A percentile compares a stretch with the other conserved stretches of the same genome.
These are phyloP conservation scores for Lampris incognitus DNA, from an alignment of 2,113 vertebrate species.

Conservation along the genomic window DNA sequence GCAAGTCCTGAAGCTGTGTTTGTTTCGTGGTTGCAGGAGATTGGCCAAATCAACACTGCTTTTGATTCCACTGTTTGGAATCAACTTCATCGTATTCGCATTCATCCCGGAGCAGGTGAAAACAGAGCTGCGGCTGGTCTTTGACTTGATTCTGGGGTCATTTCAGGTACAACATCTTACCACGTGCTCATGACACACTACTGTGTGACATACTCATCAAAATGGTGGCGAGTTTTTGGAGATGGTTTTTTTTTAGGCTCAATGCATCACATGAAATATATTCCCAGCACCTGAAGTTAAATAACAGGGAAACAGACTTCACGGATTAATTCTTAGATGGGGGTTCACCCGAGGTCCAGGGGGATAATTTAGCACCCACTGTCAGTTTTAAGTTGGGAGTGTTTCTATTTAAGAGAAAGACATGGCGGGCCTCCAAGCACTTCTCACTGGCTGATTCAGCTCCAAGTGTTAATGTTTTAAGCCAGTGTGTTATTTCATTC, in stretches of 20 bases:
- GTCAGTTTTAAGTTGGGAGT: neutral
- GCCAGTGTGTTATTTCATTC: slow-evolving; percentile 51
- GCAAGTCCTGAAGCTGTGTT: slow-evolving; percentile 31
- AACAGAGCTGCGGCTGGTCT: slow-evolving; percentile 86
- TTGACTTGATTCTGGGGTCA: slow-evolving; percentile 92
- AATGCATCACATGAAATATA: neutral
- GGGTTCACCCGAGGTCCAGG: slow-evolving; percentile 1
- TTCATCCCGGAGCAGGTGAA: slow-evolving; percentile 94
- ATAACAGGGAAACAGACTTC: neutral
- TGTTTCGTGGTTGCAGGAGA: slow-evolving; percentile 83
- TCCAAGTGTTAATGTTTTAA: slow-evolving; percentile 42
- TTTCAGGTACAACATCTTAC: slow-evolving; percentile 88
- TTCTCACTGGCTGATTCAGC: slow-evolving; percentile 22
- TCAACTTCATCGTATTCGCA: slow-evolving; percentile 94
- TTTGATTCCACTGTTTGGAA: slow-evolving; percentile 95
- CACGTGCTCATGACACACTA: too few relatives aligned
- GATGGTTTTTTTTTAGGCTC: neutral
- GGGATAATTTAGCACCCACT: slow-evolving; percentile 4
- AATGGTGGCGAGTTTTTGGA: too few relatives aligned
- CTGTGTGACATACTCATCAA: too few relatives aligned
- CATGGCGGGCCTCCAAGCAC: slow-evolving; percentile 30
- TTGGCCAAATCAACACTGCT: slow-evolving; percentile 97
- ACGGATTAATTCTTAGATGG: neutral
- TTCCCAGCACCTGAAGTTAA: neutral
- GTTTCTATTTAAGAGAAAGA: slow-evolving; percentile 17